Evolutionary conservation across 2,797 vertebrate genomes (phyloP).

Genomic region (Anas bahamensis): DNA sequence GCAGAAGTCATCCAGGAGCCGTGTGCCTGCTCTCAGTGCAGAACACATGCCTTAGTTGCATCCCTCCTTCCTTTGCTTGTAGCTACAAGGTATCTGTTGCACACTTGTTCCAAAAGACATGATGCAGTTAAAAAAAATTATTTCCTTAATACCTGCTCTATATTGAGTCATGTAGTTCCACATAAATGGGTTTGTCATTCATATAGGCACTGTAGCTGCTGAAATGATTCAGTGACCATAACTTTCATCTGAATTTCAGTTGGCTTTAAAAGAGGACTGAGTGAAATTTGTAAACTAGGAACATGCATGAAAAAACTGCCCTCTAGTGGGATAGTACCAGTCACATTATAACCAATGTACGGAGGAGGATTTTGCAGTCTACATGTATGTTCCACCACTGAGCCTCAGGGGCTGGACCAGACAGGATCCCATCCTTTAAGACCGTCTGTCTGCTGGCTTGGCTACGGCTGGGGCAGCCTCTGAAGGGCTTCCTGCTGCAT

Average conservation of each 20-base stretch:
- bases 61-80: background rate
- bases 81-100: background rate
- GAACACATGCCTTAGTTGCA: no score
- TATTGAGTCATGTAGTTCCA: background rate
- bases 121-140: background rate
- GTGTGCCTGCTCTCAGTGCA: background rate
- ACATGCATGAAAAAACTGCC: background rate
- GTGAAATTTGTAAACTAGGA: background rate
- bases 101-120: background rate
- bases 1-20: background rate
- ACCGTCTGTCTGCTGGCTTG: background rate
- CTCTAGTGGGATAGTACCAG: conserved; percentile 15
- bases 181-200: background rate
- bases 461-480: no score
- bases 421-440: background rate
- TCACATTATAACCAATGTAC: fast-evolving
- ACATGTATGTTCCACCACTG: background rate
- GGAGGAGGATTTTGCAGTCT: background rate
- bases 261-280: background rate
- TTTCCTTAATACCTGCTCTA: background rate
- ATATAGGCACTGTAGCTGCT: background rate
- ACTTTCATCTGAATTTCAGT: background rate
- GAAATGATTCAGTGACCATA: background rate
- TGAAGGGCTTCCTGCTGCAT: background rate
- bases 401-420: background rate